Evolutionary conservation across 2,797 vertebrate species (phyloP), one percentile per base, ranked within the genome.

Genomic region (Enteromius afrohamiltoni): DNA sequence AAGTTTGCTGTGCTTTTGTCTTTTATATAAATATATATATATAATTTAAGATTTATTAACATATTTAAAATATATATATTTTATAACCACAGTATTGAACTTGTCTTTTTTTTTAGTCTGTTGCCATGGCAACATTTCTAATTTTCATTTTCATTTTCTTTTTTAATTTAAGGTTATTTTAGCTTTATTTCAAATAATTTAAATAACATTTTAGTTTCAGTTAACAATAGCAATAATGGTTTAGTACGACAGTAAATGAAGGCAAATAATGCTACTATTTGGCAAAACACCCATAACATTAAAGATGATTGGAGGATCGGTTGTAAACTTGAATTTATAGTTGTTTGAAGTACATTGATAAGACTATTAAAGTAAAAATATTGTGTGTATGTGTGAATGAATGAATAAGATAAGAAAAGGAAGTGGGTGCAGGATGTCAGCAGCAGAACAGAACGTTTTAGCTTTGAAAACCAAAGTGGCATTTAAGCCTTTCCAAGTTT

Each of bases 351-450:
- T n/a, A 10, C 13, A 79, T 17, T 65, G 17, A 79, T 65, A 79
- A 79, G 42, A 9, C 40, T 37, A 65, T 8, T 1, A 26, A 29
- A 58, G 51, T 40, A 80, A 14, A 51, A 64, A 37, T 37, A 21
- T 8, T n/a, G 40, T 10, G 5, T 6, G 3, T 6, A 64, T 29
- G 37, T 26, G 40, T 77, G 60, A 77, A 77, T 77, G 17, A 64
- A 76, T 19, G 78, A 86, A 53, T 75, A 73, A 78, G 76, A 49
- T 53, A 21, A 47, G 75, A 62, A 40, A 37, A 40, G 82, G 62
- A 80, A 60, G 53, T 29, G 83, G 62, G 42, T 16, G 37, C 26
- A 6, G 37, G 17, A 58, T 58, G 64, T 70, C 60, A 74, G 45
- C 3, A 67, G 14, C 74, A 42, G 49, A 83, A 76, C 62, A 77